A percentile compares a stretch with the other conserved stretches of the same genome.
phyloP scores from a whole-genome alignment of 1,140 invertebrate species.

The Papilio polyxenes region DNA sequence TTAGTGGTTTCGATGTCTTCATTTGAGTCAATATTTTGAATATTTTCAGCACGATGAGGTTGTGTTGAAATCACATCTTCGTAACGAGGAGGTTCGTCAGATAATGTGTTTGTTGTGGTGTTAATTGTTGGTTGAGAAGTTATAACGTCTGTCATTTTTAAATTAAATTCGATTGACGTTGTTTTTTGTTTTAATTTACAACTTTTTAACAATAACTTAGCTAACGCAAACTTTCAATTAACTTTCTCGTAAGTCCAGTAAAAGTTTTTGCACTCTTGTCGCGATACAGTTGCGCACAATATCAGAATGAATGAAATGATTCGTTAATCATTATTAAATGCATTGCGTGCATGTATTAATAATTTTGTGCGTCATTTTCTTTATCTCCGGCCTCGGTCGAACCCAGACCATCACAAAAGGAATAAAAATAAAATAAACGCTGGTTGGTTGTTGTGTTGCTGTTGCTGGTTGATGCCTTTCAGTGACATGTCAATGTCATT shows the following conservation, averaged over 20 bases:
- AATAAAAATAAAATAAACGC: neutral
- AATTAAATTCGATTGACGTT: conserved; percentile 4
- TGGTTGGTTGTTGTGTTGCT: no score
- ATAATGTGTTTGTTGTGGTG: neutral
- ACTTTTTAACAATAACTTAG: neutral
- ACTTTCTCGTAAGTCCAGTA: neutral
- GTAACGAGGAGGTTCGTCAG: conserved; percentile 23
- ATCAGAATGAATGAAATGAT: neutral
- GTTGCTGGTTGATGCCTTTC: no score
- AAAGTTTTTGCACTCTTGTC: neutral
- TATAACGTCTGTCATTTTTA: conserved; percentile 23
- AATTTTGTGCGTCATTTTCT: neutral
- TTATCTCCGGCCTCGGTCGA: neutral
- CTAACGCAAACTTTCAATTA: neutral
- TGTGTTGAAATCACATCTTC: conserved; percentile 33
- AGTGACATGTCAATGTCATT: no score
- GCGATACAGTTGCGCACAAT: neutral
- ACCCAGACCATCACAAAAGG: neutral
- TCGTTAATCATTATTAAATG: neutral
- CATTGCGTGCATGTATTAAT: neutral
- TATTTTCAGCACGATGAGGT: conserved; percentile 8
- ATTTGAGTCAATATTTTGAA: conserved; percentile 2
- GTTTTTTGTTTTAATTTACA: neutral
- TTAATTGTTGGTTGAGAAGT: conserved; percentile 19
- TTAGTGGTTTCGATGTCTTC: neutral